Evolutionary conservation across 2,888 invertebrate species (phyloP).

Genomic region (Stomorhina lunata): DNA sequence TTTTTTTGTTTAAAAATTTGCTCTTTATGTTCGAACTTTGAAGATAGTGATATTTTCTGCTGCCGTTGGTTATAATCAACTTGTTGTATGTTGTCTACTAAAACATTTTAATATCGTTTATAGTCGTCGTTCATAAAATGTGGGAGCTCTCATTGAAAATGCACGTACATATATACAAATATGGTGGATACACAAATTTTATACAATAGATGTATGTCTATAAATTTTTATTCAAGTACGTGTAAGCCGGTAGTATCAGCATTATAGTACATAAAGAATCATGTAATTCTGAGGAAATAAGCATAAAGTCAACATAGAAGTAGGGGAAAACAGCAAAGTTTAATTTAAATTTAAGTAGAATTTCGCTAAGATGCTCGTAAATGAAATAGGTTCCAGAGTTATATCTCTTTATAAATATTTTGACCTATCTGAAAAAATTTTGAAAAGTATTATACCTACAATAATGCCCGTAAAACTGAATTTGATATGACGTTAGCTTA

Average conservation of each 20-base stretch:
- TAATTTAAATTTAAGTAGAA: too few relatives aligned
- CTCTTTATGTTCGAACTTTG: constrained; percentile 6
- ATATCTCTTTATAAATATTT: too few relatives aligned
- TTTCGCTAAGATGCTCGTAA: too few relatives aligned
- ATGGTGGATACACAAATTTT: not conserved
- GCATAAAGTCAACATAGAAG: not conserved
- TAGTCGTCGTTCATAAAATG: not conserved
- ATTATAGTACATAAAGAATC: not conserved
- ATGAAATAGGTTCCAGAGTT: too few relatives aligned
- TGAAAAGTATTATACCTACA: too few relatives aligned
- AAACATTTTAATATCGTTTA: constrained; percentile 15
- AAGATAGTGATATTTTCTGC: constrained; percentile 18
- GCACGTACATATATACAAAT: not conserved
- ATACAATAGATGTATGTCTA: not conserved
- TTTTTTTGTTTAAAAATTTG: not conserved
- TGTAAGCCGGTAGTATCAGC: not conserved
- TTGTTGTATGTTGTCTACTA: constrained; percentile 11
- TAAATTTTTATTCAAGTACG: not conserved
- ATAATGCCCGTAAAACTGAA: too few relatives aligned
- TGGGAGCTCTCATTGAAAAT: constrained; percentile 36
- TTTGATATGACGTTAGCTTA: too few relatives aligned
- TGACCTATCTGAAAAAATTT: too few relatives aligned
- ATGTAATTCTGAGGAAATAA: not conserved
- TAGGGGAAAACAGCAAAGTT: not conserved
- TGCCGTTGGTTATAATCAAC: constrained; percentile 1